Evolutionary conservation across 2,797 vertebrate genomes (phyloP), one percentile per base, ranked within the genome.

Genomic region (Aulostomus chinensis): DNA sequence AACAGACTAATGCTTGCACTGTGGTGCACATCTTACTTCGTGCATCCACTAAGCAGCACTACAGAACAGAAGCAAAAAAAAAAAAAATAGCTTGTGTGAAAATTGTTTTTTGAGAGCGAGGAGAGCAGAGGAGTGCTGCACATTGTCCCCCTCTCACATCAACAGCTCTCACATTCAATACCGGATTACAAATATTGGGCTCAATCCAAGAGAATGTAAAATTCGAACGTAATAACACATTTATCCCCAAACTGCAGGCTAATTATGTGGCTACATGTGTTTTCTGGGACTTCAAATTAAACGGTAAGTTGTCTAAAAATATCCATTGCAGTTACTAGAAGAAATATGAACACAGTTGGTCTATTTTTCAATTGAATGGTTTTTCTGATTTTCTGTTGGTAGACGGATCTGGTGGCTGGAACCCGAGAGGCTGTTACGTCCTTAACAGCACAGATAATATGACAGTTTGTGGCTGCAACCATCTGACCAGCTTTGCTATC

Each of bases 401-500:
- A 93, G 91, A 51, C 7, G 48, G 74, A 18, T 77, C 65, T 5
- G 96, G 96, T 21, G 96, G 95, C 46, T 99, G 97, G 97, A 93
- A 88, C 38, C n/a, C 77, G 0, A 55, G 85, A 4, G 96, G 96
- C 2, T 99, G 97, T 52, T 53, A 2, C 4, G 80, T 95, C 40
- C 78, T 50, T 64, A 92, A 90, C 64, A 89, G 58, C 14, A 93
- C 83, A 31, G 65, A 80, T 33, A 87, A 88, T 32, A 88, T 93
- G 78, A 98, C 95, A 0, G 46, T 90, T 34, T 99, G 97, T 60
- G 90, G 85, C 59, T 99, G 97, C 78, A 94, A 91, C 73, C 97
- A 99, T 76, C 93, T 99, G 31, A 99, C 97, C 49, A 96, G 94
- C 68, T 99, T 99, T 64, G 94, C 91, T 1, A 90, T 98, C 73